phyloP scores from a whole-genome alignment of 2,113 vertebrate species.

The cat (Felis catus) region F.catus_Fca126_mat1.0 CM031418.1:100795001-100795500 shows the following conservation, averaged over 20 bases:
- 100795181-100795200: conserved; percentile 3
- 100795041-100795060: conserved; percentile 58
- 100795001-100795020: conserved; percentile 73
- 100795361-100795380: conserved; percentile 61
- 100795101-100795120: conserved; percentile 28
- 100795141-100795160: conserved; percentile 10
- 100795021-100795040: conserved; percentile 64
- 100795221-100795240: conserved; percentile 39
- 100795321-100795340: conserved; percentile 29
- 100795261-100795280: conserved; percentile 36
- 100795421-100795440: conserved; percentile 65
- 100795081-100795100: conserved; percentile 35
- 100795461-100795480: conserved; percentile 25
- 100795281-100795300: conserved; percentile 38
- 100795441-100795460: conserved; percentile 12
- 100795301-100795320: conserved; percentile 62
- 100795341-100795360: conserved; percentile 63
- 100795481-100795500: conserved; percentile 25
- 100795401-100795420: conserved; percentile 73
- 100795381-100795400: conserved; percentile 62
- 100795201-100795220: conserved; percentile 53
- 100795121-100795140: background rate
- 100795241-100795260: conserved; percentile 36
- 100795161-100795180: conserved; percentile 18
- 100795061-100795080: conserved; percentile 53